Evolutionary conservation across 1,140 invertebrate species (phyloP).

Genomic region (Drosophila fuyamai): DNA sequence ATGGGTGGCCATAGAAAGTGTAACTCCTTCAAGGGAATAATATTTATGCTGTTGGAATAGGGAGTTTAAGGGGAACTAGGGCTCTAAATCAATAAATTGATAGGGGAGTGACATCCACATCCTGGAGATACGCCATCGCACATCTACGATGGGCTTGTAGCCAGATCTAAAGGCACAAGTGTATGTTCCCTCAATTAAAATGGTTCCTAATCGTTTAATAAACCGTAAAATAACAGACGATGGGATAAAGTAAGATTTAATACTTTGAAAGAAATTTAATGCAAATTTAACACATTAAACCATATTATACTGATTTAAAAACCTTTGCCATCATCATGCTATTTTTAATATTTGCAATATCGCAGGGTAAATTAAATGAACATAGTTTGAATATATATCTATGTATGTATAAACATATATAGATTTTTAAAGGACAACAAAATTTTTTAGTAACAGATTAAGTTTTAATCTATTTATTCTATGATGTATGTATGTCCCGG

Average conservation of each 20-base stretch:
- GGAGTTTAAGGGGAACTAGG: neutral
- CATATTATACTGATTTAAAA: too few species aligned
- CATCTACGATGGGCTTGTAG: constrained; percentile 17
- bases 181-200: constrained; percentile 14
- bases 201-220: constrained; percentile 7
- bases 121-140: constrained; percentile 22
- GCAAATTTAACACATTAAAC: too few species aligned
- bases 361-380: too few species aligned
- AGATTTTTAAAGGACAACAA: too few species aligned
- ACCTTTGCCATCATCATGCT: too few species aligned
- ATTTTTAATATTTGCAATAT: too few species aligned
- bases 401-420: too few species aligned
- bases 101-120: constrained; percentile 37
- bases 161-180: constrained; percentile 13
- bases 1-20: constrained; percentile 62
- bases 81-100: constrained; percentile 39
- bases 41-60: constrained; percentile 35
- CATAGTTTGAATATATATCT: too few species aligned
- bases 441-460: too few species aligned
- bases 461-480: too few species aligned
- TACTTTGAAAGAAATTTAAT: neutral
- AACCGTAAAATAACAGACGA: neutral
- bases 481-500: too few species aligned
- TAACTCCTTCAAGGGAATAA: constrained; percentile 46
- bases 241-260: neutral